Conservation (phyloP, 2,888 invertebrate species). For the Pheosia tremula region DNA sequence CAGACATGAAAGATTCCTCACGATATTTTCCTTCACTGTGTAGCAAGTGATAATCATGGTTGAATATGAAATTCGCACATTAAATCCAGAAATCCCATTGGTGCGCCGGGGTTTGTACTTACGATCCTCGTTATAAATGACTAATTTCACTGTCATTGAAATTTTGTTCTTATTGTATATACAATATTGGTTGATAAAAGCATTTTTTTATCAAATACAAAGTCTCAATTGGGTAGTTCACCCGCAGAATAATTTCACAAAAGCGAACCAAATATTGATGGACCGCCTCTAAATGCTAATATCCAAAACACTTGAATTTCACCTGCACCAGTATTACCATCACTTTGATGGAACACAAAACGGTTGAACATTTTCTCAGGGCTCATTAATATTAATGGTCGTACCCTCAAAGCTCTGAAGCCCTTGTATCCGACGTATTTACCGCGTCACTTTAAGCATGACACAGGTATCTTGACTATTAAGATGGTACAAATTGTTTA, state of each 20-base stretch:
- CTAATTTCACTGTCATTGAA: too few relatives aligned
- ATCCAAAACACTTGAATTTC: conserved; percentile 5
- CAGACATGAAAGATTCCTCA: too few relatives aligned
- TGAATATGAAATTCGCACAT: too few relatives aligned
- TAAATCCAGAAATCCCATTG: too few relatives aligned
- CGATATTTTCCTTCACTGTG: too few relatives aligned
- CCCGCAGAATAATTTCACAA: not conserved
- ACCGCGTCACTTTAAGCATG: conserved; percentile 35
- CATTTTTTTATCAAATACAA: too few relatives aligned
- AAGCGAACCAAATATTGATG: not conserved
- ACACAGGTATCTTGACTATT: conserved; percentile 34
- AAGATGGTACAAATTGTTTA: conserved; percentile 34
- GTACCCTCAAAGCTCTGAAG: conserved; percentile 25
- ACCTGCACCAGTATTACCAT: conserved; percentile 18
- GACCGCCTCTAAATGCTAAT: not conserved
- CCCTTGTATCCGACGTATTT: conserved; percentile 31
- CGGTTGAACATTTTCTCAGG: conserved; percentile 21
- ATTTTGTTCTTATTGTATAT: too few relatives aligned
- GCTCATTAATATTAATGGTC: conserved; percentile 39
- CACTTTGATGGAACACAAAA: conserved; percentile 26
- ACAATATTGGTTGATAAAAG: too few relatives aligned
- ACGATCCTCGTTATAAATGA: too few relatives aligned
- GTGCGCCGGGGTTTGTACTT: too few relatives aligned
- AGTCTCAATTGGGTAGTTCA: too few relatives aligned
- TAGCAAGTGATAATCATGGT: too few relatives aligned